phyloP scores from a whole-genome alignment of 2,888 invertebrate genomes.

The Orthosia gracilis region DNA sequence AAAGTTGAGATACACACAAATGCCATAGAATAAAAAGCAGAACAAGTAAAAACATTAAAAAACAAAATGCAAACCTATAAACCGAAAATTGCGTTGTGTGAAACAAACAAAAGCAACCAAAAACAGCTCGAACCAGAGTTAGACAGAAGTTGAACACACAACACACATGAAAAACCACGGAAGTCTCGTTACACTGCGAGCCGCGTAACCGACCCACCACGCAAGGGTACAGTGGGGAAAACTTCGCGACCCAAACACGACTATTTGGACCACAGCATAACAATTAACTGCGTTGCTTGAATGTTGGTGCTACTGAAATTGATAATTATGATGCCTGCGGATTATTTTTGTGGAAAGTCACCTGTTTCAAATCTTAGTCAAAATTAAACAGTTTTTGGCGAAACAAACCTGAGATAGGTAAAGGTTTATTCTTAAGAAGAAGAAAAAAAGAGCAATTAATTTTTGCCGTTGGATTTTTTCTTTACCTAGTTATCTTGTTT shows the following conservation, averaged over 20 bases:
- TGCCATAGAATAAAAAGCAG: too few relatives aligned
- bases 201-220: conserved; percentile 55
- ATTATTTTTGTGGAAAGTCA: neutral
- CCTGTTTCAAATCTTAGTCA: too few relatives aligned
- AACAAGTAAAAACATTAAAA: neutral
- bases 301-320: neutral
- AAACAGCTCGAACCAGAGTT: conserved; percentile 46
- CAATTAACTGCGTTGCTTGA: conserved; percentile 49
- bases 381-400: too few relatives aligned
- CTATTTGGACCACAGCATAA: conserved; percentile 52
- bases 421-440: too few relatives aligned
- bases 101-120: conserved; percentile 37
- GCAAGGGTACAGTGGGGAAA: conserved; percentile 57
- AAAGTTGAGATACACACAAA: too few relatives aligned
- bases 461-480: too few relatives aligned
- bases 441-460: too few relatives aligned
- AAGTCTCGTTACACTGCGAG: conserved; percentile 57
- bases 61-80: conserved; percentile 11
- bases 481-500: too few relatives aligned
- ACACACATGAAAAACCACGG: conserved; percentile 58
- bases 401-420: too few relatives aligned
- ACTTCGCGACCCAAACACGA: conserved; percentile 64
- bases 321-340: neutral
- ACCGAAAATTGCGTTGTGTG: conserved; percentile 14
- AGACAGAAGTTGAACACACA: conserved; percentile 50